Evolutionary conservation across 2,113 vertebrate species (phyloP), one percentile per base, ranked within the genome.

Genomic region (Neofelis nebulosa): DNA sequence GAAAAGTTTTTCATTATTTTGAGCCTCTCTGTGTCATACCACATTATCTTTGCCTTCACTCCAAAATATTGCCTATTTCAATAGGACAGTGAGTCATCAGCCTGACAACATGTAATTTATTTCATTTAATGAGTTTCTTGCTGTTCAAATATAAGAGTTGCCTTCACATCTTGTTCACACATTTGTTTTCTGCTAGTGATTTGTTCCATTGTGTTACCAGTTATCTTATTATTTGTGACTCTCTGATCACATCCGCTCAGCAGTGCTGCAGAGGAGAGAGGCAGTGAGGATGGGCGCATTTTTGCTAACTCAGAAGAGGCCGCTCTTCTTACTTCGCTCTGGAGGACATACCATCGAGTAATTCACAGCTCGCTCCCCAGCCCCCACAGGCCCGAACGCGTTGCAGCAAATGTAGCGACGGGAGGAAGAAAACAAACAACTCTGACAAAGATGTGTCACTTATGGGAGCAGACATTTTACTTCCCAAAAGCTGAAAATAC

Each of bases 101-200:
- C 16, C 50, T 94, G 95, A 50, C 80, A 97, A 61, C 7, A 21
- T 82, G 21, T 69, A 95, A 87, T 96, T 94, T 16, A 12, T 29
- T 97, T 97, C 92, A 69, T 83, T 97, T 95, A 69, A 97, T 74
- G 33, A 71, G 86, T 97, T 97, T 98, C 90, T 97, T 98, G 95
- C 55, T 50, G 78, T 2, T 13, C 31, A 68, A 69, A 50, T 27
- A 97, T 69, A 96, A 98, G 97, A 57, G 16, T 16, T 95, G 88
- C 91, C 63, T 98, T 98, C 81, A 93, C 9, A 89, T 55, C 48
- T 91, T 94, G 41, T 79, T 96, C 76, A 91, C 38, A 82, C 13
- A 71, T 79, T 74, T 80, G 23, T 91, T 90, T 89, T 92, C 89
- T 95, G 84, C 45, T 86, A n/a, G 88, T 92, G 29, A 95, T 48